A percentile compares a stretch with the other conserved stretches of the same genome.
phyloP scores from a whole-genome alignment of 2,888 invertebrate genomes.

The Chrysolina oricalcia region DNA sequence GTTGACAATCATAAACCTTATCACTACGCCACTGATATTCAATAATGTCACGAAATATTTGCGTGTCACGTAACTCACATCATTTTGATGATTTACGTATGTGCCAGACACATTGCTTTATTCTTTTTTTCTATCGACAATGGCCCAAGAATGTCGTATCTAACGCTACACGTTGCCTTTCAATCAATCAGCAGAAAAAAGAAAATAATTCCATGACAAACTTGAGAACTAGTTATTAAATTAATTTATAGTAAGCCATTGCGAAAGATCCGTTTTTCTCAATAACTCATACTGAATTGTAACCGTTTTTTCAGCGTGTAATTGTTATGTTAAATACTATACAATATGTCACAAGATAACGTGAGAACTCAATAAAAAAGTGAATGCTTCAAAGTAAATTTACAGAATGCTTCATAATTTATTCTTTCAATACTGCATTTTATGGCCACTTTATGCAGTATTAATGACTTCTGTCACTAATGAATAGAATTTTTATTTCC shows the following conservation, averaged over 20 bases:
- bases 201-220: too few species aligned
- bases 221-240: too few species aligned
- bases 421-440: neutral
- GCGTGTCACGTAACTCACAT: too few species aligned
- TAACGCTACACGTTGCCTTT: too few species aligned
- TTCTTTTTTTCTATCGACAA: too few species aligned
- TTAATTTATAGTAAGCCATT: conserved; percentile 2
- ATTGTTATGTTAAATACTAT: conserved; percentile 27
- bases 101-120: too few species aligned
- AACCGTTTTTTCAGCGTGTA: conserved; percentile 25
- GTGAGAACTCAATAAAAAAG: conserved; percentile 27
- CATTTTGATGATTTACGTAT: too few species aligned
- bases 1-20: too few species aligned
- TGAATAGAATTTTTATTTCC: neutral
- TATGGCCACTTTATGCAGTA: neutral
- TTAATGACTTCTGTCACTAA: neutral
- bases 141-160: too few species aligned
- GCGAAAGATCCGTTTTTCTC: conserved; percentile 25
- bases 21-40: too few species aligned
- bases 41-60: too few species aligned
- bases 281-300: neutral
- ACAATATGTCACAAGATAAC: conserved; percentile 22
- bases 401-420: neutral
- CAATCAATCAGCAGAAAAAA: too few species aligned
- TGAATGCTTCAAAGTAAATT: neutral